Evolutionary conservation across 2,113 vertebrate species (phyloP).

Genomic region (Pseudolaguvia tuberculata): DNA sequence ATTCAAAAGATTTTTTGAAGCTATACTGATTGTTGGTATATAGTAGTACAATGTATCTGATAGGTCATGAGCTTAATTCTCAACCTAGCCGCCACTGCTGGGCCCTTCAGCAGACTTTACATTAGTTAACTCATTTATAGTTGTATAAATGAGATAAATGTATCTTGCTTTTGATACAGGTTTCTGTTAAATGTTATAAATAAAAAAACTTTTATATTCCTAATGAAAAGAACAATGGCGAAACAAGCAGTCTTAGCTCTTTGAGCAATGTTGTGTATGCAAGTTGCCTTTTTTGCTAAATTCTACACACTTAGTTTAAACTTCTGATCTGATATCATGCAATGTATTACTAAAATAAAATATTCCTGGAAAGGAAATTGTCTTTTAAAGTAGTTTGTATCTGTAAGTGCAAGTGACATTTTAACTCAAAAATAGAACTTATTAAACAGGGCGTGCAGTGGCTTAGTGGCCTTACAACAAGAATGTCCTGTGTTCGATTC

Average conservation of each 20-base stretch:
- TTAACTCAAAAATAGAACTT: background rate
- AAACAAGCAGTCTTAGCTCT: background rate
- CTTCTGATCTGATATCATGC: background rate
- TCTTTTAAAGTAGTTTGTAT: background rate
- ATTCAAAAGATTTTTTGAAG: background rate
- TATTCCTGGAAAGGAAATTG: background rate
- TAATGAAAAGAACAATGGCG: background rate
- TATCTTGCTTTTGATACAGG: no score
- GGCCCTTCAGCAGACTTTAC: no score
- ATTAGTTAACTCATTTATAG: no score
- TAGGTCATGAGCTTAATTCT: no score
- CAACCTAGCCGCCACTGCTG: no score
- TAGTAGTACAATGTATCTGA: no score
- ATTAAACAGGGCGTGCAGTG: no score
- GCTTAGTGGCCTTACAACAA: no score
- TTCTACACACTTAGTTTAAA: background rate
- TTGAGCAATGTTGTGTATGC: background rate
- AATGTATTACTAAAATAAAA: background rate
- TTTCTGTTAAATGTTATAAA: no score
- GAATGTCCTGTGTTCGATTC: no score
- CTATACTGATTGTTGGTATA: background rate
- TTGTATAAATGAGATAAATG: no score
- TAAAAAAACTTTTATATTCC: background rate
- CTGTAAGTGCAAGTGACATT: background rate
- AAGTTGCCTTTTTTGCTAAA: background rate